Evolutionary conservation across 2,888 invertebrate genomes (phyloP), one percentile per base, ranked within the genome.

Genomic region (Thyatira batis): DNA sequence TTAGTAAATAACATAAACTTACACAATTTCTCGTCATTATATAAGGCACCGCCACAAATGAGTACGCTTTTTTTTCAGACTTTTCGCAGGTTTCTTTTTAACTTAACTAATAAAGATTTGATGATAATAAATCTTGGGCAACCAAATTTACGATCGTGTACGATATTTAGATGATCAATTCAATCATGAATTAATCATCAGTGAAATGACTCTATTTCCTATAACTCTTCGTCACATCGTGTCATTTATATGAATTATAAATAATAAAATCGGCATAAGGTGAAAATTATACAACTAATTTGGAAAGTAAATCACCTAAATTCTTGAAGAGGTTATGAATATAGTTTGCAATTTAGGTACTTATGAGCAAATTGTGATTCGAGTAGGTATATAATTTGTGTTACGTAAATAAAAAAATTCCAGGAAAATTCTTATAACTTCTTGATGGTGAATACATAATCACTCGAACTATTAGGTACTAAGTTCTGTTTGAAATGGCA

Each of bases 401-500:
- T 23, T 23, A 23, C 23, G 6, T 23, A 23, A 4, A 6, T 1
- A 17, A 13, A 33, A 30, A 30, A 20, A 6, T 23, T 45, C n/a
- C 21, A 11, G 23, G 20, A n/a, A 45, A 45, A 11, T 45, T 21
- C 17, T 8, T 39, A 5, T n/a, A 11, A 13, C 8, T 5, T 6
- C 1, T 17, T 1, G 17, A 8, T 3, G 1, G 17, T 8, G 5
- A n/a, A 39, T 39, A 39, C 17, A 33, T 33, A 33, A 13, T 11
- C 4, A 39, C 39, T 17, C 39, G 39, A 17, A 39, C n/a, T 33
- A 30, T 30, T 33, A 39, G n/a, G 1, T 33, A 33, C 33, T 27
- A 46, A 27, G 48, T 27, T 20, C 28, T 45, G 45, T 45, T 25
- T 27, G 20, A 20, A 27, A 57, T 59, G 52, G 55, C 44, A 21